Evolutionary conservation across 2,113 vertebrate species (phyloP), one percentile per base, ranked within the genome.

Genomic region (Misgurnus mizolepis): DNA sequence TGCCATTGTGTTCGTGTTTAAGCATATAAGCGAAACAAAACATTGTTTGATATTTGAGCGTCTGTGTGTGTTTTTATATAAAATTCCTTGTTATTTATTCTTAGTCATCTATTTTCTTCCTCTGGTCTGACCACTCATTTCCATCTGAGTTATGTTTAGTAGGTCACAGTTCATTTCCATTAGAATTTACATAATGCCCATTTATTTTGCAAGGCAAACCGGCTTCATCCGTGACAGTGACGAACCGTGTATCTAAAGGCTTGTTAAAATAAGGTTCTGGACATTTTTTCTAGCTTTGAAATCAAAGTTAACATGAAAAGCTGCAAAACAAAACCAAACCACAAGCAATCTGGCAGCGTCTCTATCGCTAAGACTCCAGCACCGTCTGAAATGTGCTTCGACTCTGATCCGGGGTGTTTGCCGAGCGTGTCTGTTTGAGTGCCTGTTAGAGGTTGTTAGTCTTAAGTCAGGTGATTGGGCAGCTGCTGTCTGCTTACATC

Each of bases 401-500:
- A 64, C 74, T 76, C 78, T 82, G 80, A 82, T 86, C 80, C 39
- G 61, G 9, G 53, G 49, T 7, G 7, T 61, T 61, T 62, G 14
- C 43, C 2, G 41, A 75, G 43, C 75, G 40, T 79, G 78, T 62
- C 58, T 62, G 67, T 79, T 71, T 39, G 55, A 61, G 67, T 15
- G 55, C 55, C 55, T 71, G 56, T 69, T 79, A 40, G 67, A 64
- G 53, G 78, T 61, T 61, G 68, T 79, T 79, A 62, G 67, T 64
- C 41, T 71, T 70, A 39, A 61, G 14, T 71, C 67, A 64, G 78
- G 67, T 71, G 56, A 79, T 64, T 62, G 78, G 78, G 67, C 78
- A 71, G 78, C 58, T 79, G 53, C 78, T 79, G 78, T 79, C 78
- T 79, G 56, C 58, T 79, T 15, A 39, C 58, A 79, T 79, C 78